Conservation (phyloP, 2,797 vertebrate genomes). For the Pseudochirops corinnae region DNA sequence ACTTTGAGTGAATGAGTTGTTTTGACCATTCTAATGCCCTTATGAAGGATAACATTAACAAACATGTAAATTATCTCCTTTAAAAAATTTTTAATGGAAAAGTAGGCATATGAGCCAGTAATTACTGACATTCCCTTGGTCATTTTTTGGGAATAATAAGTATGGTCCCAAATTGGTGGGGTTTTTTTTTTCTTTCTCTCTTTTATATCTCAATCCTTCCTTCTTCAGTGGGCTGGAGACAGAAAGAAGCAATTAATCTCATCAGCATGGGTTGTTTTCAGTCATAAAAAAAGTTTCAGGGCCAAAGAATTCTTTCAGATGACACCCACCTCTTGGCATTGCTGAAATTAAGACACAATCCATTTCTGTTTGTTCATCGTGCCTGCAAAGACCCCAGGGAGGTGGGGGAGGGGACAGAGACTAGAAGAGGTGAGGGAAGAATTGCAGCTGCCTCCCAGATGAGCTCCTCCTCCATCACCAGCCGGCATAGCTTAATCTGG, state of each 20-base stretch:
- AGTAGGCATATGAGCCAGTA: not conserved
- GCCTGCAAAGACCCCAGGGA: constrained; percentile 12
- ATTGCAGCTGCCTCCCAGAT: not conserved
- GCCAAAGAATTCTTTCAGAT: constrained; percentile 56
- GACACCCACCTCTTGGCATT: constrained; percentile 66
- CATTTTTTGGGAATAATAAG: not conserved
- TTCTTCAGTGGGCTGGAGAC: not conserved
- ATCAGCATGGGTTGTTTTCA: not conserved
- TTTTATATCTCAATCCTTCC: not conserved
- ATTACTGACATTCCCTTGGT: not conserved
- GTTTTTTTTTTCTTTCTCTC: not conserved
- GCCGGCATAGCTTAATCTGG: not conserved
- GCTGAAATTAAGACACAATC: constrained; percentile 44
- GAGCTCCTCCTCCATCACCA: not conserved
- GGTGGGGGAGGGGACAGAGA: not conserved
- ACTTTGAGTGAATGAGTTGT: not conserved
- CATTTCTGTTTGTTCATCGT: constrained; percentile 63
- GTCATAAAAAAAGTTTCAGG: constrained; percentile 65
- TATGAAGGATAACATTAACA: not conserved
- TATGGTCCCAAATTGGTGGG: not conserved
- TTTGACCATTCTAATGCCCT: not conserved
- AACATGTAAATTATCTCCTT: not conserved
- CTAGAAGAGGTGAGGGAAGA: not conserved
- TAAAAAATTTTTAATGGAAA: not conserved
- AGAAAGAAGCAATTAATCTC: not conserved